phyloP scores from a whole-genome alignment of 2,113 vertebrate species.

The Orientallactaga bullata region DNA sequence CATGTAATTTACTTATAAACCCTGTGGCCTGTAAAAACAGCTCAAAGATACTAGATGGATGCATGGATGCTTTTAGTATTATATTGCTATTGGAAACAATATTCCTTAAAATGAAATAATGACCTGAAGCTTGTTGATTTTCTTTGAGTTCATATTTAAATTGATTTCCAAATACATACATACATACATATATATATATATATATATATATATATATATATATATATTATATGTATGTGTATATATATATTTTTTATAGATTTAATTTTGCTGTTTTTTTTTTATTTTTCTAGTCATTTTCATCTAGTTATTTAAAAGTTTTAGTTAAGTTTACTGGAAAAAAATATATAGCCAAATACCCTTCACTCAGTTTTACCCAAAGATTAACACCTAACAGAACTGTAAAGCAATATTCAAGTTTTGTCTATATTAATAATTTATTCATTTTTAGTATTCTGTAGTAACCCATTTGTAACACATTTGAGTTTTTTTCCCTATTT shows the following conservation, averaged over 20 bases:
- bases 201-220: neutral
- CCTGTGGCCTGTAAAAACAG: neutral
- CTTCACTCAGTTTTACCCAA: too few relatives aligned
- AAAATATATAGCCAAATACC: neutral
- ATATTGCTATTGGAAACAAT: neutral
- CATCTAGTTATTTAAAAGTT: neutral
- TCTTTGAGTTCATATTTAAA: neutral
- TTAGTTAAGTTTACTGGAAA: neutral
- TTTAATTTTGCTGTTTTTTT: neutral
- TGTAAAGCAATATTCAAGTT: neutral
- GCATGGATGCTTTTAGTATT: neutral
- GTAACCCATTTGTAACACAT: neutral
- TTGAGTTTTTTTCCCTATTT: neutral
- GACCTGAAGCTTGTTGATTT: neutral
- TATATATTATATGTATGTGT: neutral
- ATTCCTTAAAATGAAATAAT: conserved; percentile 12
- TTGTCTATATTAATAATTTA: neutral
- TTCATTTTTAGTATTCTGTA: neutral
- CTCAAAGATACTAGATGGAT: neutral
- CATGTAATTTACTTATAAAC: neutral
- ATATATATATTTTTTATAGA: neutral
- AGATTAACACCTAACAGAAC: too few relatives aligned
- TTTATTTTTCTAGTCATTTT: neutral
- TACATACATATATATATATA: neutral
- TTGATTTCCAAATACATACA: neutral